Percentiles rank a stretch among this genome's conserved stretches.
These are phyloP conservation scores for Stegodyphus mimosarum DNA, from an alignment of 1,140 invertebrate species.

Conservation along the genomic window DNA sequence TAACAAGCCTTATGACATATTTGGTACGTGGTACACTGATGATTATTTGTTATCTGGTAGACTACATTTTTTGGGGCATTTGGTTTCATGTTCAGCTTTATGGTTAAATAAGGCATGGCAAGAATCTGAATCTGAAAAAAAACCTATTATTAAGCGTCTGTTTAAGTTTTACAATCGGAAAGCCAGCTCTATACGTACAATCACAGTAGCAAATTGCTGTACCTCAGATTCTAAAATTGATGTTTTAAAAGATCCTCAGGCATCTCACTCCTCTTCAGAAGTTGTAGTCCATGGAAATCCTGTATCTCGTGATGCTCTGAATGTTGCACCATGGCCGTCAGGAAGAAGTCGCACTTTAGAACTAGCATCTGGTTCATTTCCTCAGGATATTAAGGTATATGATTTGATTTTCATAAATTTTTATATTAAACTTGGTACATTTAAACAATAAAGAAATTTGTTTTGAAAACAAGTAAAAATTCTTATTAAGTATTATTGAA, in stretches of 20 bases:
- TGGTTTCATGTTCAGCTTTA: conserved; percentile 82
- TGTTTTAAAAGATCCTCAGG: background rate
- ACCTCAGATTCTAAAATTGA: conserved; percentile 15
- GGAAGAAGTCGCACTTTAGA: conserved; percentile 26
- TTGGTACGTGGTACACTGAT: conserved; percentile 90
- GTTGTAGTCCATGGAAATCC: conserved; percentile 46
- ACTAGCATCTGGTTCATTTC: conserved; percentile 26
- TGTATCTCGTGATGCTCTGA: conserved; percentile 46
- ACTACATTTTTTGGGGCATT: conserved; percentile 81
- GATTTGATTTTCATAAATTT: background rate
- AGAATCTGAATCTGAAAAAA: conserved; percentile 79
- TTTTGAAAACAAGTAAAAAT: too few species aligned
- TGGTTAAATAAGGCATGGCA: conserved; percentile 89
- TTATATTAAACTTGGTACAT: background rate
- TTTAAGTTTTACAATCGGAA: conserved; percentile 86
- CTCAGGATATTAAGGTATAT: conserved; percentile 44
- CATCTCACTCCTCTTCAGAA: conserved; percentile 1
- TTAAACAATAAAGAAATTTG: too few species aligned
- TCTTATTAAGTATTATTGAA: too few species aligned
- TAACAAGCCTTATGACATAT: conserved; percentile 90
- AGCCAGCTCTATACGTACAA: conserved; percentile 81
- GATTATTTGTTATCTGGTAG: conserved; percentile 84
- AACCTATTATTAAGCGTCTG: conserved; percentile 82
- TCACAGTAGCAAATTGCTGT: conserved; percentile 79
- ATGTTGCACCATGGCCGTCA: background rate